phyloP scores from a whole-genome alignment of 2,797 vertebrate genomes.

The Apogon talboti region DNA sequence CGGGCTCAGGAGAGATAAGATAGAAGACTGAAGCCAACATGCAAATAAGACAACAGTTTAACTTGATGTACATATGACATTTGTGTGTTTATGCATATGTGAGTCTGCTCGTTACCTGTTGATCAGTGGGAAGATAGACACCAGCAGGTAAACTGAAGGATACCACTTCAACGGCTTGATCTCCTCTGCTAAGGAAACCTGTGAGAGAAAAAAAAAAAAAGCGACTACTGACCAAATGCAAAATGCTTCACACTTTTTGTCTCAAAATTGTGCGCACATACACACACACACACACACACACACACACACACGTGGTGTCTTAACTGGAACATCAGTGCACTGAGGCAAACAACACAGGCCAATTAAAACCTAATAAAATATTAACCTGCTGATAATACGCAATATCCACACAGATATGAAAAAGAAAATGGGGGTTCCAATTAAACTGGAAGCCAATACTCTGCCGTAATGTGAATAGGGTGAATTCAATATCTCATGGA shows the following conservation, averaged over 20 bases:
- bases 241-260: slow-evolving; percentile 1
- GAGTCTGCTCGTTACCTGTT: slow-evolving; percentile 81
- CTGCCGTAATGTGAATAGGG: slow-evolving; percentile 52
- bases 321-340: slow-evolving; percentile 57
- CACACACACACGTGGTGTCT: slow-evolving; percentile 30
- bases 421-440: slow-evolving; percentile 55
- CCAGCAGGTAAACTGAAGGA: slow-evolving; percentile 88
- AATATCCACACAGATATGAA: slow-evolving; percentile 69
- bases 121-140: slow-evolving; percentile 85
- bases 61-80: slow-evolving; percentile 12
- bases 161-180: slow-evolving; percentile 85
- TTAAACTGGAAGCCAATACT: slow-evolving; percentile 65
- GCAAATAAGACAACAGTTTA: slow-evolving; percentile 58
- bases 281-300: slow-evolving; percentile 14
- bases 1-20: slow-evolving; percentile 60
- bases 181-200: slow-evolving; percentile 85
- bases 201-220: slow-evolving; percentile 29
- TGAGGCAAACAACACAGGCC: slow-evolving; percentile 68
- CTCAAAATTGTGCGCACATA: slow-evolving; percentile 9
- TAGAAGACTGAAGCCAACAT: slow-evolving; percentile 57
- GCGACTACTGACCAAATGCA: slow-evolving; percentile 24
- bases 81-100: slow-evolving; percentile 19
- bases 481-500: slow-evolving; percentile 63
- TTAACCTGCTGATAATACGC: slow-evolving; percentile 75
- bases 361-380: slow-evolving; percentile 79